phyloP scores from a whole-genome alignment of 1,140 invertebrate genomes.

The Pantala flavescens region DNA sequence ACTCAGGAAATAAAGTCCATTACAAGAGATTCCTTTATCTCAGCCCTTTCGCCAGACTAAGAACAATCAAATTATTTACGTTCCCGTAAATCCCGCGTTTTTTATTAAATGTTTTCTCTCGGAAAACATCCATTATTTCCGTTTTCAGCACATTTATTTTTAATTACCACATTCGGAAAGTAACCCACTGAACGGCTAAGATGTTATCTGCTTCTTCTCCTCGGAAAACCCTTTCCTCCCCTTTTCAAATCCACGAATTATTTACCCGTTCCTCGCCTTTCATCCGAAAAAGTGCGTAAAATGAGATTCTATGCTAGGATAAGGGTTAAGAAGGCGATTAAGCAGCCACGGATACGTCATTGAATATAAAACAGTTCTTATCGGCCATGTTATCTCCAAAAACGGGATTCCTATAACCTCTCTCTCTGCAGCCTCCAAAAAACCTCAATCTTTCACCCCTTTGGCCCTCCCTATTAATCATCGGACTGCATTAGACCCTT shows the following conservation, averaged over 20 bases:
- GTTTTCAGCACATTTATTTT: conserved; percentile 10
- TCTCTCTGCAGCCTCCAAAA: background rate
- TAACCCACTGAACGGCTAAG: background rate
- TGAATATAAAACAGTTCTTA: conserved; percentile 8
- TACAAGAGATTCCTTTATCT: background rate
- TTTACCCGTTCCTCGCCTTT: background rate
- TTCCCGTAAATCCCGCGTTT: background rate
- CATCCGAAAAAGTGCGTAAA: background rate
- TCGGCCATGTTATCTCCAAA: background rate
- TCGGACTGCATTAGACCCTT: background rate
- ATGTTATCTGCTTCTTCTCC: background rate
- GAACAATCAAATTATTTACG: background rate
- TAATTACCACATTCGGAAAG: conserved; percentile 1
- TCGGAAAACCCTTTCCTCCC: background rate
- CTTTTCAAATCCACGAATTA: background rate
- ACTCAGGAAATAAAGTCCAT: too few species aligned
- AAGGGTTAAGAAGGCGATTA: background rate
- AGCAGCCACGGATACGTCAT: conserved; percentile 1
- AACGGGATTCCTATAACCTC: background rate
- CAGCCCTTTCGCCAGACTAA: background rate
- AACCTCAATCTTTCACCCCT: background rate
- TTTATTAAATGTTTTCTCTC: background rate
- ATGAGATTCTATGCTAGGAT: background rate
- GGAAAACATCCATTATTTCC: conserved; percentile 9
- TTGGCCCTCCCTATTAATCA: background rate